Evolutionary conservation across 2,797 vertebrate genomes (phyloP).

Genomic region (Chrysocyon brachyurus): DNA sequence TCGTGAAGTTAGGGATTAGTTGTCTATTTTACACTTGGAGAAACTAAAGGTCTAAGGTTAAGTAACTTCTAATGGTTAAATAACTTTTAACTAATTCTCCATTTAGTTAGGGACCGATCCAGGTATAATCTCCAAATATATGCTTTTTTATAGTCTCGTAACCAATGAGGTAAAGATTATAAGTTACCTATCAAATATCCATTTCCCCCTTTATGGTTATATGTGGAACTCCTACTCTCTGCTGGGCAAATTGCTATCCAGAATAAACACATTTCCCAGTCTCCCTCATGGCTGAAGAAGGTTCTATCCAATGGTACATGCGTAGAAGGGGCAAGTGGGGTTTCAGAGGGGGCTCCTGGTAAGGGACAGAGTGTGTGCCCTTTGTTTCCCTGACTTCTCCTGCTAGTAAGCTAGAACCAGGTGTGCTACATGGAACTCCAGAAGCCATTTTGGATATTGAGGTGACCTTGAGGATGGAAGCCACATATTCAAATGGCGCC

Average conservation of each 20-base stretch:
- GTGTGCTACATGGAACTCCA: background rate
- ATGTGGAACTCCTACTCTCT: background rate
- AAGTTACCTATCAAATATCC: background rate
- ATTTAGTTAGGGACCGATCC: background rate
- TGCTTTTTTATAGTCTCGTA: background rate
- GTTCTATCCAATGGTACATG: background rate
- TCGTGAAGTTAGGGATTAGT: background rate
- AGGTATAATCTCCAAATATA: background rate
- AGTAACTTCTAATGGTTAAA: conserved; percentile 27
- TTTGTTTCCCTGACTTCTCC: background rate
- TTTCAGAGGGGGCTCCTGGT: background rate
- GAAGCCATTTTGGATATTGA: background rate
- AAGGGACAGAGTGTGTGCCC: background rate
- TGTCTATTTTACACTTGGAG: background rate
- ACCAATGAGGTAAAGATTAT: background rate
- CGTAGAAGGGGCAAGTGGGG: background rate
- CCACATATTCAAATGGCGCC: background rate
- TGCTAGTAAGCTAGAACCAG: background rate
- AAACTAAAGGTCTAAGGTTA: background rate
- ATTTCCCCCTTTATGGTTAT: background rate
- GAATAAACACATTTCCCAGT: background rate
- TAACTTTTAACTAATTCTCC: background rate
- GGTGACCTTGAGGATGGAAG: background rate
- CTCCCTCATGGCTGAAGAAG: background rate
- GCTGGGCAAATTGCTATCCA: background rate